Percentiles rank a stretch among this genome's conserved stretches.
phyloP scores from a whole-genome alignment of 2,888 invertebrate genomes.

The Campoplex nolae region DNA sequence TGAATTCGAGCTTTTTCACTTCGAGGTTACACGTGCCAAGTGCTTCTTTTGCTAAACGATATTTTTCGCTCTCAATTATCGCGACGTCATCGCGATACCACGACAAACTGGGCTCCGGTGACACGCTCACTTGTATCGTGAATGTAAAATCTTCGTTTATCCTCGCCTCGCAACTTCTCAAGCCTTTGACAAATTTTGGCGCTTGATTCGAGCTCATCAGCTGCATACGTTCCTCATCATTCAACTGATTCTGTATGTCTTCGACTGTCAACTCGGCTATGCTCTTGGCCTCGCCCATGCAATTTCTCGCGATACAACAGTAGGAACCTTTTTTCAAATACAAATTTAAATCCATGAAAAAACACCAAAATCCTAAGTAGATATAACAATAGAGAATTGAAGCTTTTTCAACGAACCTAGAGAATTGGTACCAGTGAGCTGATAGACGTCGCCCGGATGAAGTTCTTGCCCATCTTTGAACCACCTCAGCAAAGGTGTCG shows the following conservation, averaged over 20 bases:
- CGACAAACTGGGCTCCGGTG: slow-evolving; percentile 91
- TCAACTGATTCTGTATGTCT: slow-evolving; percentile 95
- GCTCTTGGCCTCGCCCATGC: slow-evolving; percentile 96
- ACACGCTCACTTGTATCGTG: slow-evolving; percentile 92
- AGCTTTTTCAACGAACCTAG: slow-evolving; percentile 85
- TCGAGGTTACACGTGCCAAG: slow-evolving; percentile 91
- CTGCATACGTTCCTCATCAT: slow-evolving; percentile 93
- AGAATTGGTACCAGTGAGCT: slow-evolving; percentile 95
- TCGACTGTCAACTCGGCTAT: slow-evolving; percentile 95
- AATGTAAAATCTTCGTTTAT: slow-evolving; percentile 94
- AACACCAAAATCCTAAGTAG: not conserved
- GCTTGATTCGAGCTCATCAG: slow-evolving; percentile 90
- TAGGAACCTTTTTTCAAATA: slow-evolving; percentile 88
- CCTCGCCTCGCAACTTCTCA: slow-evolving; percentile 93
- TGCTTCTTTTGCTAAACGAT: slow-evolving; percentile 89
- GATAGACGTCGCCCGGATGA: slow-evolving; percentile 96
- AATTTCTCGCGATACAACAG: slow-evolving; percentile 94
- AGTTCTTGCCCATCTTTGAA: slow-evolving; percentile 97
- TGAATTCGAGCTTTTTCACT: slow-evolving; percentile 90
- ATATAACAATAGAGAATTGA: not conserved
- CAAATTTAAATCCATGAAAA: slow-evolving; percentile 1
- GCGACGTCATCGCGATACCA: slow-evolving; percentile 96
- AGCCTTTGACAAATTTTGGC: slow-evolving; percentile 92
- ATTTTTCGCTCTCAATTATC: slow-evolving; percentile 89
- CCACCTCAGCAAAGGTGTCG: slow-evolving; percentile 94